Conservation (phyloP, 2,888 invertebrate genomes). For the Slavum lentiscoides region DNA sequence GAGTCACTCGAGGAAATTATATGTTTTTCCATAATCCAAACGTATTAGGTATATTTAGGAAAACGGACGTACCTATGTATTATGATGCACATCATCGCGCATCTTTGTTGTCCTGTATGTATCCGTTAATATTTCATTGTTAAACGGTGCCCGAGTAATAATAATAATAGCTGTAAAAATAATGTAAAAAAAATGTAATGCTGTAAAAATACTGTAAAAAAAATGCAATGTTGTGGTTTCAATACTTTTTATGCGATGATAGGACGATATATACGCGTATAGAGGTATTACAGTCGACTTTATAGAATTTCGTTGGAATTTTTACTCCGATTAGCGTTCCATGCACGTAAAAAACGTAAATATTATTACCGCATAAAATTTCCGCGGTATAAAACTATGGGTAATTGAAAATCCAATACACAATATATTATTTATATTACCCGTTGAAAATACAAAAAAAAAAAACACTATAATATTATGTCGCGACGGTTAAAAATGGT, state of each 20-base stretch:
- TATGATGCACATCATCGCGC: neutral
- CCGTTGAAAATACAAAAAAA: too few species aligned
- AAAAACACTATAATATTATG: too few species aligned
- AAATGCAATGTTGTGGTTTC: neutral
- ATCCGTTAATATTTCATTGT: neutral
- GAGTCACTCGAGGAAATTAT: neutral
- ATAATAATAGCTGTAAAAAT: constrained; percentile 12
- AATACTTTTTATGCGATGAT: neutral
- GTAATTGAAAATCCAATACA: constrained; percentile 7
- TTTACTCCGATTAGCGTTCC: neutral
- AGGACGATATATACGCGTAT: neutral
- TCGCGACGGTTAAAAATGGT: too few species aligned
- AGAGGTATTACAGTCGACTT: neutral
- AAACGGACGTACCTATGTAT: neutral
- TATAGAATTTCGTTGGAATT: constrained; percentile 23
- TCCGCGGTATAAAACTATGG: neutral
- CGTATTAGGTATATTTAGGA: neutral
- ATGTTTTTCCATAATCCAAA: too few species aligned
- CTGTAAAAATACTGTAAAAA: too few species aligned
- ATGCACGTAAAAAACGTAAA: neutral
- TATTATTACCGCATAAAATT: neutral
- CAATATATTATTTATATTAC: neutral
- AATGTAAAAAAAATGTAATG: neutral
- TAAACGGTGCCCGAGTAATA: neutral
- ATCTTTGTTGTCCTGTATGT: neutral